These are phyloP conservation scores for Sebastes baramenuke DNA, from an alignment of 2,797 vertebrate species.

Conservation along the genomic window DNA sequence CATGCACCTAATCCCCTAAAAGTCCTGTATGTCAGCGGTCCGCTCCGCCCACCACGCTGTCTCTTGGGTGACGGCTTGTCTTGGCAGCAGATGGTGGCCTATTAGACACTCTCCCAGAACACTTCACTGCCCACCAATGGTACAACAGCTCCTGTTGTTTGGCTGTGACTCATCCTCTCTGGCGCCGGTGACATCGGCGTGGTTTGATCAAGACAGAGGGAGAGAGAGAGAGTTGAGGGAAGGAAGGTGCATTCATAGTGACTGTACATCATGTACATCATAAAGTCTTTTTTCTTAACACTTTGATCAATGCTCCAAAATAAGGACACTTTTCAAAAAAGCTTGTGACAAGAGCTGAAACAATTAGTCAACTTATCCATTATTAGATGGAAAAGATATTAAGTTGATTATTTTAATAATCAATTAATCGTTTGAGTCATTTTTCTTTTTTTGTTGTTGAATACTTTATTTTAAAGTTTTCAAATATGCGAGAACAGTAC, in stretches of 20 bases:
- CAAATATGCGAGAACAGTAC: too few relatives aligned
- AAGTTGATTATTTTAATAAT: background rate
- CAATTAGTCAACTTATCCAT: background rate
- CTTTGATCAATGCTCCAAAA: background rate
- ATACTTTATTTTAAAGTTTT: too few relatives aligned
- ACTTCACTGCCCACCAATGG: constrained; percentile 62
- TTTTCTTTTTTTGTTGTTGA: too few relatives aligned
- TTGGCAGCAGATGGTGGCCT: constrained; percentile 78
- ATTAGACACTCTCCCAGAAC: constrained; percentile 70
- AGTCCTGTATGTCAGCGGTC: constrained; percentile 46
- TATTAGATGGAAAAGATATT: background rate
- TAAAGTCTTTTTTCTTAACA: background rate
- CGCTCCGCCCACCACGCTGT: constrained; percentile 38
- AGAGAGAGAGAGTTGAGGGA: background rate
- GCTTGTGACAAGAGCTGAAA: background rate
- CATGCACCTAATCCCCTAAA: constrained; percentile 63
- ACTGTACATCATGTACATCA: background rate
- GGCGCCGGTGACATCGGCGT: constrained; percentile 42
- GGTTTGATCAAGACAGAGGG: constrained; percentile 44
- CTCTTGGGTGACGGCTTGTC: constrained; percentile 52
- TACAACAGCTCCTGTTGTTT: constrained; percentile 62
- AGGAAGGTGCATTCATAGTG: background rate
- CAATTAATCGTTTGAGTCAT: background rate
- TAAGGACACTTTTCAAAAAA: background rate
- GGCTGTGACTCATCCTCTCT: constrained; percentile 72